These are phyloP conservation scores for Coremacera marginata DNA, from an alignment of 2,888 invertebrate species.

Conservation along the genomic window DNA sequence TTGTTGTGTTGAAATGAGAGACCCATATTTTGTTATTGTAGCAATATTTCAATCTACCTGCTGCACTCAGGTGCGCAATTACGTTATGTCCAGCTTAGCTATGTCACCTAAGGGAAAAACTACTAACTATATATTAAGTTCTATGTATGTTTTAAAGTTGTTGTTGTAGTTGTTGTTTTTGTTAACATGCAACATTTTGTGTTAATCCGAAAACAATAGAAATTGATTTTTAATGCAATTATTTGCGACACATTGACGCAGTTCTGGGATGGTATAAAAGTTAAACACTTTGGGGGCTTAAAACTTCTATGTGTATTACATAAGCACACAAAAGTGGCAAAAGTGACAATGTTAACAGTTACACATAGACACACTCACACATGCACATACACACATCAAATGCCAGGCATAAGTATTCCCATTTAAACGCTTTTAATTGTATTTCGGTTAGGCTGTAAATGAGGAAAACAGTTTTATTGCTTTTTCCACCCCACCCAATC, in stretches of 20 bases:
- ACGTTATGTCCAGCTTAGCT: conserved; percentile 8
- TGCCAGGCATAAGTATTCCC: too few relatives aligned
- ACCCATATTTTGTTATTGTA: conserved; percentile 24
- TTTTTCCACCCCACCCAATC: too few relatives aligned
- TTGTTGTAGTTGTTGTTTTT: conserved; percentile 34
- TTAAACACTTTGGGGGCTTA: neutral
- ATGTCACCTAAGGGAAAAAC: too few relatives aligned
- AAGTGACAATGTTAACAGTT: too few relatives aligned
- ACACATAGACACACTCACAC: too few relatives aligned
- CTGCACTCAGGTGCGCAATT: conserved; percentile 22
- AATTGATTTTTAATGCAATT: conserved; percentile 9
- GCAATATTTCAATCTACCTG: conserved; percentile 3
- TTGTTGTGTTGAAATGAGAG: neutral
- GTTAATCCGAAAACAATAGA: conserved; percentile 29
- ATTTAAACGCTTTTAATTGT: too few relatives aligned
- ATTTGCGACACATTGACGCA: neutral
- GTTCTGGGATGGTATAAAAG: neutral
- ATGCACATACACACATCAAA: too few relatives aligned
- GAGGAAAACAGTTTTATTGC: neutral
- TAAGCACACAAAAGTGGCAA: too few relatives aligned
- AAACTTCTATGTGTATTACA: too few relatives aligned
- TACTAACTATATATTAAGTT: neutral
- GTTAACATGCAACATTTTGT: conserved; percentile 30
- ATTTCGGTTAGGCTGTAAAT: neutral
- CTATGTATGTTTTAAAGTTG: neutral